Percentiles rank a stretch among this genome's conserved stretches.
Conservation (phyloP, 2,113 vertebrate genomes). For the Plecotus auritus region DNA sequence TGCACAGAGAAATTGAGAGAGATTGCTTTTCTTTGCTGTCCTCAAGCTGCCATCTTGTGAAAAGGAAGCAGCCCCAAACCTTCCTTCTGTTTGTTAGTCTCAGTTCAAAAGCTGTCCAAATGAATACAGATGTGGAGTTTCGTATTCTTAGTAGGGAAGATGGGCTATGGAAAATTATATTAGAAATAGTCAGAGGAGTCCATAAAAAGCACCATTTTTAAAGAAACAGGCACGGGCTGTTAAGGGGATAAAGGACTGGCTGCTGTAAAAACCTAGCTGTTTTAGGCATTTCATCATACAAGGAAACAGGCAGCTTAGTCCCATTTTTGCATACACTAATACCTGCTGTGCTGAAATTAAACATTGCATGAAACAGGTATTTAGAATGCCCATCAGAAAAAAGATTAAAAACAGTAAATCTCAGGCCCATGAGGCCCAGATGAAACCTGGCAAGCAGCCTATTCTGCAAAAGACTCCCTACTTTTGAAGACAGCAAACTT, state of each 20-base stretch:
- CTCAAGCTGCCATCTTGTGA: neutral
- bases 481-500: conserved; percentile 52
- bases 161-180: neutral
- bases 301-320: conserved; percentile 51
- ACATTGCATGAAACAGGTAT: conserved; percentile 73
- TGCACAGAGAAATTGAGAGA: neutral
- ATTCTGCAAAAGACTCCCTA: conserved; percentile 22
- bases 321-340: conserved; percentile 59
- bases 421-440: conserved; percentile 56
- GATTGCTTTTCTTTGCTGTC: neutral
- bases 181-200: neutral
- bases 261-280: conserved; percentile 23
- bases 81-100: neutral
- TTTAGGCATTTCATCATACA: conserved; percentile 53
- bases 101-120: neutral
- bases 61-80: neutral
- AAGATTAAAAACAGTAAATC: conserved; percentile 78
- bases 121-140: neutral
- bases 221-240: neutral
- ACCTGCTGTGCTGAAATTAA: conserved; percentile 76
- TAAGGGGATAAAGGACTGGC: neutral
- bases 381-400: conserved; percentile 74
- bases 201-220: neutral
- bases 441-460: conserved; percentile 65
- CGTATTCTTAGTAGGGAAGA: neutral